Conservation (phyloP, 92 coral and sea anemone genomes). For the Phenganax marumi region DNA sequence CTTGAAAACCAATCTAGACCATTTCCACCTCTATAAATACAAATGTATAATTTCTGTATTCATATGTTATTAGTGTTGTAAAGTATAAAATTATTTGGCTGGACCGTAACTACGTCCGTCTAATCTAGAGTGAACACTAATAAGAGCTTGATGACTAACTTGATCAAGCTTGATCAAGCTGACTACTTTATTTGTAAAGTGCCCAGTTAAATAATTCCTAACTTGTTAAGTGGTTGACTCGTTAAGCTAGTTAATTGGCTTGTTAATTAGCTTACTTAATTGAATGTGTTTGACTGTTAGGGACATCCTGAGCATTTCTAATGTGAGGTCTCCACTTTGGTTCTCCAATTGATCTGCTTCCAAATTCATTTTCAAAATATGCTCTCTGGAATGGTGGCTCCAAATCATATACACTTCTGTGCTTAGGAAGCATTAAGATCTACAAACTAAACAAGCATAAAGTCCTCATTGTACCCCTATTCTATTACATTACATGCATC, state of each 20-base stretch:
- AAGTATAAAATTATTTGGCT: no score
- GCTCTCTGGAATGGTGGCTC: conserved; percentile 42
- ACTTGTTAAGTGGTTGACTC: no score
- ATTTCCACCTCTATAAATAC: conserved; percentile 71
- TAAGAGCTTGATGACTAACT: no score
- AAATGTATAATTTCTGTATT: neutral
- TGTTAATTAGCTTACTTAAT: neutral
- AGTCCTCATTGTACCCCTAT: conserved; percentile 15
- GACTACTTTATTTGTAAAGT: no score
- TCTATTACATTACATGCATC: neutral
- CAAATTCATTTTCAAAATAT: conserved; percentile 51
- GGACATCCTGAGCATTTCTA: conserved; percentile 66
- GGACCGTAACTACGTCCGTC: no score
- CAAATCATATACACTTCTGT: conserved; percentile 39
- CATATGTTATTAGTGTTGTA: no score
- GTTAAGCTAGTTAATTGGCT: no score
- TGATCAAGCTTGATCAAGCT: no score
- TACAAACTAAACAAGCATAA: conserved; percentile 12
- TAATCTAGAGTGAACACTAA: no score
- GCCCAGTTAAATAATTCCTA: no score
- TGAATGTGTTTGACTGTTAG: conserved; percentile 56
- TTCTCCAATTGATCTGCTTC: conserved; percentile 88
- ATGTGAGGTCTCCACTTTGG: conserved; percentile 93
- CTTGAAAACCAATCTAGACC: conserved; percentile 89
- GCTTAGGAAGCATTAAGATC: conserved; percentile 36